Evolutionary conservation across 37 sponge, comb jelly and placozoan genomes (phyloP), one percentile per base, ranked within the genome.

Genomic region (Chondrosia reniformis): DNA sequence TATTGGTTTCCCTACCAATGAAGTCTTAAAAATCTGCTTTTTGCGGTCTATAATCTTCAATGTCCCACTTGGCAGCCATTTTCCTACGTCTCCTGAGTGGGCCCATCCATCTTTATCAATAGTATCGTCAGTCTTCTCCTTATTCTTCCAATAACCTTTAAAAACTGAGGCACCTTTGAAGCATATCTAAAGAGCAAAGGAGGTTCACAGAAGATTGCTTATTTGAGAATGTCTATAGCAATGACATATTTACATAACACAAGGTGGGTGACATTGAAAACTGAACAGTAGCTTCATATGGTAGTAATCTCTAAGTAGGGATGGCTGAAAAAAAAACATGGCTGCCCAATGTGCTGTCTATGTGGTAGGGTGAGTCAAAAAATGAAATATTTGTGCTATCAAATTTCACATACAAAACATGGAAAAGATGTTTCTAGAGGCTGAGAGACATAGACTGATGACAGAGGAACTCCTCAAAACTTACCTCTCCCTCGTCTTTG

Each of bases 11-110:
- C 77, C 34, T 12, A 95, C 96, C 79, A 88, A 89, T 33, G 88
- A 43, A 0, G 95, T 82, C 76, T 97, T 97, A 79, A 97, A 92
- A 38, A 97, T 94, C 86, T 95, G 90, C 80, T 97, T 97, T 83
- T 89, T 91, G 37, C 99, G 58, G 75, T 97, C 99, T 46, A 89
- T 92, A 40, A 97, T 95, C 79, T 85, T 87, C 42, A 97, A 87
- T 28, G 83, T 75, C 36, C 95, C 96, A 80, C 92, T 89, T 13
- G 86, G 86, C 38, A 83, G 69, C 99, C 99, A 97, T 52, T 85
- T 84, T 12, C 99, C 99, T 59, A 97, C 83, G 65, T 97, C 99
- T 15, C 99, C 99, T 0, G 99, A 85, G 66, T 97, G 95, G 6
- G 92, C 81, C 99, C 99, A 97, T 9, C 95, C 95, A 43, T 97